Percentiles rank a stretch among this genome's conserved stretches.
Evolutionary conservation across 2,113 vertebrate genomes (phyloP).

Genomic region (Ursus arctos): DNA sequence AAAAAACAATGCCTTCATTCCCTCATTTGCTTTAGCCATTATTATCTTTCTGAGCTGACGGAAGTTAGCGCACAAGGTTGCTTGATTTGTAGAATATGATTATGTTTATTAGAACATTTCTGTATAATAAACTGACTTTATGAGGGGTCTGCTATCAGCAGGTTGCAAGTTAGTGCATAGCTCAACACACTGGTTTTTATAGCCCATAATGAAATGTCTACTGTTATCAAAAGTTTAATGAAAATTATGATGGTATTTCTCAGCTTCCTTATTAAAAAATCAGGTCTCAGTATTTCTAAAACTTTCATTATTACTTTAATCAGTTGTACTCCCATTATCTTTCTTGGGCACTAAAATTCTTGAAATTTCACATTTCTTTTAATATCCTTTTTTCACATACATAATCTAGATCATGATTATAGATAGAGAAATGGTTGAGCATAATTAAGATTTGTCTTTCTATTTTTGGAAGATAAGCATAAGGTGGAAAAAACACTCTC

Average conservation of each 20-base stretch:
- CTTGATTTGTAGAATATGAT: slow-evolving; percentile 48
- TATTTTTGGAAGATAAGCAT: slow-evolving; percentile 51
- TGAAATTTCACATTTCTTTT: slow-evolving; percentile 57
- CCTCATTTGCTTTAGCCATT: background rate
- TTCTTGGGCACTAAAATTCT: slow-evolving; percentile 51
- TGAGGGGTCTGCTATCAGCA: slow-evolving; percentile 50
- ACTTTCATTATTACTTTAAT: slow-evolving; percentile 79
- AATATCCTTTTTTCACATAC: slow-evolving; percentile 69
- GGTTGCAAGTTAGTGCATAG: slow-evolving; percentile 57
- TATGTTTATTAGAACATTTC: slow-evolving; percentile 77
- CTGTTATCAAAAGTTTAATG: slow-evolving; percentile 74
- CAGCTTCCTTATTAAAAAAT: slow-evolving; percentile 69
- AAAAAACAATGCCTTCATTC: background rate
- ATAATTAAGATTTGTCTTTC: slow-evolving; percentile 57
- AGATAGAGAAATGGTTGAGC: slow-evolving; percentile 53
- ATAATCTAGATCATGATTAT: background rate
- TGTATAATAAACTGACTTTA: slow-evolving; percentile 65
- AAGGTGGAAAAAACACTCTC: background rate
- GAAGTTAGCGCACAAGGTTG: slow-evolving; percentile 41
- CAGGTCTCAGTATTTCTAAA: slow-evolving; percentile 68
- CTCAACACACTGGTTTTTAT: slow-evolving; percentile 66
- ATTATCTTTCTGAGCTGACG: background rate
- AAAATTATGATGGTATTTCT: slow-evolving; percentile 66
- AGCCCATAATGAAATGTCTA: slow-evolving; percentile 56
- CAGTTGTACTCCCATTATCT: slow-evolving; percentile 54